Conservation (phyloP, 1,140 invertebrate species). For the Caerostris extrusa region DNA sequence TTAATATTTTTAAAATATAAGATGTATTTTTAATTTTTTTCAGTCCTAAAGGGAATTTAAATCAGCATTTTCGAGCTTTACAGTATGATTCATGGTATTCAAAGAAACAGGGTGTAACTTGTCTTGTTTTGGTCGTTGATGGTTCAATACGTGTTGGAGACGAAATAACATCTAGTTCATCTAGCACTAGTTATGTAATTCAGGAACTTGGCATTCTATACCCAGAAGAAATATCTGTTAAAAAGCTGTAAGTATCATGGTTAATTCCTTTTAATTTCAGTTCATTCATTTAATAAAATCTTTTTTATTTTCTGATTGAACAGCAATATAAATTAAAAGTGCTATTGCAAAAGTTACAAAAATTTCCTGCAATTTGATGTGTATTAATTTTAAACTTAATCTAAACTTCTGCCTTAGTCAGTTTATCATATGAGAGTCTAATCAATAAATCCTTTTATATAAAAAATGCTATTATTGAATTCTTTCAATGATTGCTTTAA, state of each 20-base stretch:
- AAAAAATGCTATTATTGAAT: background rate
- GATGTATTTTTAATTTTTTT: constrained; percentile 58
- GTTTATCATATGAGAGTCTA: no score
- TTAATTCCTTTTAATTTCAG: background rate
- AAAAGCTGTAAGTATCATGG: constrained; percentile 85
- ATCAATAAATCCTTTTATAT: background rate
- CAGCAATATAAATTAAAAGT: no score
- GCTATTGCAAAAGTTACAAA: no score
- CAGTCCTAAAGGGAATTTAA: constrained; percentile 84
- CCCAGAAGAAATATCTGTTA: constrained; percentile 88
- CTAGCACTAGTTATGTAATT: constrained; percentile 89
- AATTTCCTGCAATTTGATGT: no score
- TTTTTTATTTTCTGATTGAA: no score
- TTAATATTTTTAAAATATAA: background rate
- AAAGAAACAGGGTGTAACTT: constrained; percentile 91
- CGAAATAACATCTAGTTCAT: constrained; percentile 85
- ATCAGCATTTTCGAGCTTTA: constrained; percentile 88
- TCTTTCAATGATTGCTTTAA: no score
- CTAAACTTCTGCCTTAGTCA: no score
- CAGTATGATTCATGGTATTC: constrained; percentile 98
- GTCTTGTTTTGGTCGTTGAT: constrained; percentile 90
- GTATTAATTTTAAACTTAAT: no score
- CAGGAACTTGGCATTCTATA: constrained; percentile 90
- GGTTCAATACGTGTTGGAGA: constrained; percentile 88
- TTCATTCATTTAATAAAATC: no score